These are phyloP conservation scores for Automeris io DNA, from an alignment of 2,888 invertebrate species.

Conservation along the genomic window DNA sequence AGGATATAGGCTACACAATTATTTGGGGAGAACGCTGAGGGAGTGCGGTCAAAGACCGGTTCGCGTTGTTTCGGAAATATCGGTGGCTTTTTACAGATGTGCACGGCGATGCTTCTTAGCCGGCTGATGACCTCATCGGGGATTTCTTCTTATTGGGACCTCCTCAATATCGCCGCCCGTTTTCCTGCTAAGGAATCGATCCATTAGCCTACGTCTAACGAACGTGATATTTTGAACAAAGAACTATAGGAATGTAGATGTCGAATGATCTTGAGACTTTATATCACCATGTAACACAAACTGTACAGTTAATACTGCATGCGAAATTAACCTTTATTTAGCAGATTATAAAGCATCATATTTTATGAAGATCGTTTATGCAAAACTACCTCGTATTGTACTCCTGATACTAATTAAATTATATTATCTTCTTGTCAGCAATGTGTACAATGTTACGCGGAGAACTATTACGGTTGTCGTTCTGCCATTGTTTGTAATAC, in stretches of 20 bases:
- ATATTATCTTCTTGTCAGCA: conserved; percentile 20
- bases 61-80: conserved; percentile 63
- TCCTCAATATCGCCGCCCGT: conserved; percentile 19
- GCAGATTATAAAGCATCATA: neutral
- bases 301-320: neutral
- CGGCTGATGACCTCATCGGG: conserved; percentile 59
- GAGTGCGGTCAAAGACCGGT: conserved; percentile 70
- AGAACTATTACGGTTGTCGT: conserved; percentile 6
- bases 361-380: neutral
- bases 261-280: neutral
- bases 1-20: conserved; percentile 34
- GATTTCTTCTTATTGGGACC: conserved; percentile 34
- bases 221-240: neutral
- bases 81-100: conserved; percentile 41
- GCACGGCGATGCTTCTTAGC: conserved; percentile 28
- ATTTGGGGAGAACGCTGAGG: conserved; percentile 43
- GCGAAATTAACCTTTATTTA: neutral
- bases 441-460: conserved; percentile 8
- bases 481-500: conserved; percentile 6
- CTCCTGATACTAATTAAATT: conserved; percentile 29
- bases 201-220: conserved; percentile 6
- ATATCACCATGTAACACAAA: neutral
- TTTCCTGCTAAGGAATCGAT: conserved; percentile 6
- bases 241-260: neutral
- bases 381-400: conserved; percentile 14